Percentiles rank a stretch among this genome's conserved stretches.
phyloP scores from a whole-genome alignment of 2,797 vertebrate species.

The Alfaro cultratus region DNA sequence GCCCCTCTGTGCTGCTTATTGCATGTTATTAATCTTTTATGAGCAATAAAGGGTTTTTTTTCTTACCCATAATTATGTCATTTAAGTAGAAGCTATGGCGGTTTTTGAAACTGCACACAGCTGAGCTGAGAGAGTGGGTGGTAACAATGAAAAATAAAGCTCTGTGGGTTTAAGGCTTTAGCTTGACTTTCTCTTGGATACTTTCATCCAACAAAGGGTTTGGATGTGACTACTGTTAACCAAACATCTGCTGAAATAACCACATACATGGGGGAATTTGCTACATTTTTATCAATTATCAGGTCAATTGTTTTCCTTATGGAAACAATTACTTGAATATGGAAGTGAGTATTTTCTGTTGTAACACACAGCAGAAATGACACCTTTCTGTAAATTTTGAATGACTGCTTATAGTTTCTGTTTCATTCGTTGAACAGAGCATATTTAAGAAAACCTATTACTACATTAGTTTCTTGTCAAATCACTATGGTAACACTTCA shows the following conservation, averaged over 20 bases:
- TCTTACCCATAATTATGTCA: constrained; percentile 39
- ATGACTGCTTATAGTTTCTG: not conserved
- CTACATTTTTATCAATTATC: not conserved
- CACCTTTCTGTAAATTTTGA: not conserved
- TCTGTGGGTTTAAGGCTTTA: not conserved
- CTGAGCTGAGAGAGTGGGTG: constrained; percentile 20
- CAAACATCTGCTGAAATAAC: not conserved
- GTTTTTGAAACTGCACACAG: constrained; percentile 43
- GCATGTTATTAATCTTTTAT: constrained; percentile 70
- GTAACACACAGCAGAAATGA: not conserved
- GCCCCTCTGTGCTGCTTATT: constrained; percentile 60
- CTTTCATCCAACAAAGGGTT: not conserved
- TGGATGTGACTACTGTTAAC: too few species aligned
- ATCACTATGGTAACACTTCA: not conserved
- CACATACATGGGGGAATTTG: not conserved
- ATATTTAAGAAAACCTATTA: not conserved
- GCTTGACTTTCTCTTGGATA: constrained; percentile 16
- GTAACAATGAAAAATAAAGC: constrained; percentile 13
- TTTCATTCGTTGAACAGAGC: not conserved
- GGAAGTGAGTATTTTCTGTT: not conserved
- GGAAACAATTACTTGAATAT: not conserved
- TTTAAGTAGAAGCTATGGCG: constrained; percentile 63
- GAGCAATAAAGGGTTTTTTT: constrained; percentile 39
- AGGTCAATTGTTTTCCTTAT: not conserved
- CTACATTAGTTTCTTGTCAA: not conserved